Conservation (phyloP, 1,140 invertebrate genomes). For the Brachionus paranguensis region DNA sequence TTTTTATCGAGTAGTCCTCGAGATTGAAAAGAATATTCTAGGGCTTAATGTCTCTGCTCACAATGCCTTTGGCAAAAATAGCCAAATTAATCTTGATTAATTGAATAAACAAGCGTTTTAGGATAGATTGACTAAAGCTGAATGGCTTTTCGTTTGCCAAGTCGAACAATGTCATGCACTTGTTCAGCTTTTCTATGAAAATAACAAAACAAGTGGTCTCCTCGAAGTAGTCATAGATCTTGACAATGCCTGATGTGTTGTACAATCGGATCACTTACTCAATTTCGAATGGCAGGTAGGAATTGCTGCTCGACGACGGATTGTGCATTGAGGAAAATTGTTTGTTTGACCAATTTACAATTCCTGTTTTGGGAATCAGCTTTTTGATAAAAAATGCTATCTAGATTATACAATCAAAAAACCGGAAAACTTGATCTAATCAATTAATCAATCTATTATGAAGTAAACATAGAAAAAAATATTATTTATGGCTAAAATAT, state of each 20-base stretch:
- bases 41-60: conserved; percentile 21
- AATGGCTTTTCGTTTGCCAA: conserved; percentile 32
- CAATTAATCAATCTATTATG: too few relatives aligned
- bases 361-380: conserved; percentile 35
- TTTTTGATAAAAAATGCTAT: too few relatives aligned
- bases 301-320: not conserved
- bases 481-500: too few relatives aligned
- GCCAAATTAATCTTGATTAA: conserved; percentile 15
- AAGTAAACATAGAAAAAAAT: too few relatives aligned
- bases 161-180: conserved; percentile 36
- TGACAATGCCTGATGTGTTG: conserved; percentile 13
- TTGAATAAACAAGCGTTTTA: conserved; percentile 4
- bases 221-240: conserved; percentile 31
- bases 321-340: conserved; percentile 10
- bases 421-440: too few relatives aligned
- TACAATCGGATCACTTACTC: conserved; percentile 3
- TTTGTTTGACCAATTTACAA: conserved; percentile 36
- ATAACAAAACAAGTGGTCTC: conserved; percentile 30
- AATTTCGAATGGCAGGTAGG: conserved; percentile 24
- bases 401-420: too few relatives aligned
- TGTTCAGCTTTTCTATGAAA: conserved; percentile 23
- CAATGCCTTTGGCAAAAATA: conserved; percentile 29
- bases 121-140: not conserved
- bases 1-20: conserved; percentile 35
- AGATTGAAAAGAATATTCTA: conserved; percentile 30